phyloP scores from a whole-genome alignment of 2,888 invertebrate genomes.

The Endotricha flammealis region DNA sequence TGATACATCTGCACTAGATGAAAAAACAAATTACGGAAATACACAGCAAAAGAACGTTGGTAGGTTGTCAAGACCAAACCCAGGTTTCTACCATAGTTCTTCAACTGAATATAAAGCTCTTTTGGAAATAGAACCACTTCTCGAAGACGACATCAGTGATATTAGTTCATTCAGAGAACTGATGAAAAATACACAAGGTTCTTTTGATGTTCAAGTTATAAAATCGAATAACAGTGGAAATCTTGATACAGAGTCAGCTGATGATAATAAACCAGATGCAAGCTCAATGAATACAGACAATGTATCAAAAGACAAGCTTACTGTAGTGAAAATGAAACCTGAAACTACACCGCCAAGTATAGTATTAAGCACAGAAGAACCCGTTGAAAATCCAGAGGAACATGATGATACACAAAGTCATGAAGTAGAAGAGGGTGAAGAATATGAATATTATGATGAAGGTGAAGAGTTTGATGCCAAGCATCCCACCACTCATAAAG shows the following conservation, averaged over 20 bases:
- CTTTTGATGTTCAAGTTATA: slow-evolving; percentile 76
- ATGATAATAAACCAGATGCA: slow-evolving; percentile 65
- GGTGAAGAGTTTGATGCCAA: slow-evolving; percentile 47
- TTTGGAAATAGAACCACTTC: slow-evolving; percentile 75
- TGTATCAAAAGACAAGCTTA: slow-evolving; percentile 38
- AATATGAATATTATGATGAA: slow-evolving; percentile 66
- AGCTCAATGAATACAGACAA: slow-evolving; percentile 63
- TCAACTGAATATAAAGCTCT: slow-evolving; percentile 72
- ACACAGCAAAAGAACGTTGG: slow-evolving; percentile 34
- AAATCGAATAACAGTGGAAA: slow-evolving; percentile 53
- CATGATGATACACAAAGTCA: slow-evolving; percentile 40
- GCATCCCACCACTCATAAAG: slow-evolving; percentile 46
- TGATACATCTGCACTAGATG: slow-evolving; percentile 34
- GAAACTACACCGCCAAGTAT: slow-evolving; percentile 28
- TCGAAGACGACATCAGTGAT: slow-evolving; percentile 78
- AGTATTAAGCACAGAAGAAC: slow-evolving; percentile 26
- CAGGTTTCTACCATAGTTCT: slow-evolving; percentile 40
- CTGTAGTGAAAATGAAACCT: slow-evolving; percentile 8
- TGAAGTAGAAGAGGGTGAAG: slow-evolving; percentile 49
- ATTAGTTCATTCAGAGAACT: slow-evolving; percentile 66
- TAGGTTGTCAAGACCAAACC: slow-evolving; percentile 33
- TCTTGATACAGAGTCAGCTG: slow-evolving; percentile 29
- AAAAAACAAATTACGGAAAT: slow-evolving; percentile 33
- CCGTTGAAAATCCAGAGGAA: slow-evolving; percentile 27
- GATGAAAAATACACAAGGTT: slow-evolving; percentile 65